phyloP scores from a whole-genome alignment of 2,888 invertebrate species.

The Idaea aversata region DNA sequence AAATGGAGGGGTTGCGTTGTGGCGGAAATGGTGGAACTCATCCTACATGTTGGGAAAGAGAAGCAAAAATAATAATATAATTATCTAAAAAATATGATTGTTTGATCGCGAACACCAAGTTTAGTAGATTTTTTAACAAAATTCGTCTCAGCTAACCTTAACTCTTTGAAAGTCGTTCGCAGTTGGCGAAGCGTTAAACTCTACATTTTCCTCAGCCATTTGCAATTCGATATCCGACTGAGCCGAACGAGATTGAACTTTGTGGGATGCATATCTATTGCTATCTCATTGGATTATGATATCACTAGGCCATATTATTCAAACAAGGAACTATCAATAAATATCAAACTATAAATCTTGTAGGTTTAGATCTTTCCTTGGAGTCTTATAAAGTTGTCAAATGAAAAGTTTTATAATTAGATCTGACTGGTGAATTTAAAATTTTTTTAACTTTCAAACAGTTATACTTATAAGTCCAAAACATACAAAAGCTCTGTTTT shows the following conservation, averaged over 20 bases:
- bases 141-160: conserved; percentile 40
- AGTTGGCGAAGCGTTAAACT: conserved; percentile 75
- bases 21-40: too few relatives aligned
- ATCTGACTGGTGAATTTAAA: too few relatives aligned
- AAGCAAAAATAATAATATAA: conserved; percentile 3
- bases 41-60: neutral
- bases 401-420: too few relatives aligned
- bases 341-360: neutral
- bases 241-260: conserved; percentile 68
- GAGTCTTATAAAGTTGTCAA: neutral
- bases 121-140: neutral
- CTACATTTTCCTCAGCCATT: conserved; percentile 74
- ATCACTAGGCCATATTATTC: conserved; percentile 43
- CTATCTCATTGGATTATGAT: conserved; percentile 63
- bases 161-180: conserved; percentile 59
- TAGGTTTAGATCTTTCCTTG: neutral
- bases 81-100: too few relatives aligned
- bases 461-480: neutral
- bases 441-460: neutral
- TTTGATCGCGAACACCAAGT: neutral
- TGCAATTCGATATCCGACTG: conserved; percentile 76
- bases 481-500: neutral
- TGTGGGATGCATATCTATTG: conserved; percentile 58
- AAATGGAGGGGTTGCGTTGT: too few relatives aligned
- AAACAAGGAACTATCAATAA: neutral